Evolutionary conservation across 1,140 invertebrate species (phyloP).

Genomic region (Drosophila ananassae): DNA sequence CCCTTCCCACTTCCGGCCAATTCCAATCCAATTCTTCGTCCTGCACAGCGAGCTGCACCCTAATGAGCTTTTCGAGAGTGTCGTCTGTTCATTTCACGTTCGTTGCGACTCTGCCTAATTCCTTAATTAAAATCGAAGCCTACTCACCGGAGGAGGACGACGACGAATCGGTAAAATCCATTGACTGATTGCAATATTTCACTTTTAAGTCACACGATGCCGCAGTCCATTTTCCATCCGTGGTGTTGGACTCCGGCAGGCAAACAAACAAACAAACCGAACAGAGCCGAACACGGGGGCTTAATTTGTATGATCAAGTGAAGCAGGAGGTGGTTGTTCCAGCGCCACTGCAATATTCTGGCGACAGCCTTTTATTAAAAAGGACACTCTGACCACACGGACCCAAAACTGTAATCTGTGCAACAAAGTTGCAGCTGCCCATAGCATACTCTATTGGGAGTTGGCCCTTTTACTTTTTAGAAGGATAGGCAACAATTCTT

Average conservation of each 20-base stretch:
- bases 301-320: conserved; percentile 76
- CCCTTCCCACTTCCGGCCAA: conserved; percentile 2
- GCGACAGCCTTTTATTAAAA: conserved; percentile 69
- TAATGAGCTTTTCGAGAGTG: conserved; percentile 67
- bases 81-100: conserved; percentile 53
- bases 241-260: conserved; percentile 9
- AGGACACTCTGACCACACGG: conserved; percentile 55
- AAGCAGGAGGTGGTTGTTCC: conserved; percentile 15
- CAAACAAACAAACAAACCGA: conserved; percentile 49
- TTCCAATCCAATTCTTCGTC: conserved; percentile 3
- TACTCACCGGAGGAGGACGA: conserved; percentile 33
- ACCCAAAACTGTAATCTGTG: conserved; percentile 53
- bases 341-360: conserved; percentile 28
- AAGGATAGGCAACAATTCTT: neutral
- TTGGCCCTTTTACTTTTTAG: neutral
- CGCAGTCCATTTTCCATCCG: conserved; percentile 17
- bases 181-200: conserved; percentile 82
- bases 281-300: conserved; percentile 59
- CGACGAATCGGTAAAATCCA: conserved; percentile 59
- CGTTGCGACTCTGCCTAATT: conserved; percentile 61
- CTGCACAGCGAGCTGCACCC: conserved; percentile 16
- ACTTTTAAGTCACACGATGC: conserved; percentile 74
- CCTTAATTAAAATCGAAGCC: conserved; percentile 82
- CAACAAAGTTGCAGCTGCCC: conserved; percentile 64
- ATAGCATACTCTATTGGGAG: neutral